Percentiles rank a stretch among this genome's conserved stretches.
Evolutionary conservation across 35 echinoderm and acorn worm genomes (phyloP).

Genomic region (Hemicentrotus pulcherrimus): DNA sequence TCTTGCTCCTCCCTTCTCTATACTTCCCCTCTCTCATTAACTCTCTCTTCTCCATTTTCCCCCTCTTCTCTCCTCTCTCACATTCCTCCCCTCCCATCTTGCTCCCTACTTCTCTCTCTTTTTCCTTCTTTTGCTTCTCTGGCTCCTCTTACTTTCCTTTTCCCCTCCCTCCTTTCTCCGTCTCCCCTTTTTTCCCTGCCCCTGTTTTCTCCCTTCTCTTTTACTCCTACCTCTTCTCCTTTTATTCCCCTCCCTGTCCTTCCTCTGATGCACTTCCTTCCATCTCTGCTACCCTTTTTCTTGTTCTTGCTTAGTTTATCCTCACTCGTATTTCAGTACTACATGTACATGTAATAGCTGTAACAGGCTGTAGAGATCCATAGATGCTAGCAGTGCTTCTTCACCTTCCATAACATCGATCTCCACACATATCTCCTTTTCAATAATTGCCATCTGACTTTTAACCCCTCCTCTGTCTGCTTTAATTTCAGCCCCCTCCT

Average conservation of each 20-base stretch:
- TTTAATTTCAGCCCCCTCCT: not conserved
- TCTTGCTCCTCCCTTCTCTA: no score
- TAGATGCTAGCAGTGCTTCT: no score
- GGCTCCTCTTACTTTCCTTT: not conserved
- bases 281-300: not conserved
- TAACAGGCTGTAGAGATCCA: no score
- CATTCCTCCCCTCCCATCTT: no score
- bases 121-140: not conserved
- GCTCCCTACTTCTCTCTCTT: not conserved
- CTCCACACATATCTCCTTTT: not conserved
- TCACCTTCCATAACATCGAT: no score
- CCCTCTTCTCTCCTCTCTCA: no score
- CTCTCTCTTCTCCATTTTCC: no score
- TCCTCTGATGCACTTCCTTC: not conserved
- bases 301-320: no score
- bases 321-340: not conserved
- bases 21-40: no score
- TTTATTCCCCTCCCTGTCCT: not conserved
- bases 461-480: not conserved
- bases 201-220: not conserved
- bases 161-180: not conserved
- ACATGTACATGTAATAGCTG: not conserved
- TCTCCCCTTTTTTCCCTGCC: not conserved
- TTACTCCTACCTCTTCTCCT: not conserved
- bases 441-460: not conserved